A percentile compares a stretch with the other conserved stretches of the same genome.
phyloP scores from a whole-genome alignment of 2,888 invertebrate genomes.

The Tridacna crocea region DNA sequence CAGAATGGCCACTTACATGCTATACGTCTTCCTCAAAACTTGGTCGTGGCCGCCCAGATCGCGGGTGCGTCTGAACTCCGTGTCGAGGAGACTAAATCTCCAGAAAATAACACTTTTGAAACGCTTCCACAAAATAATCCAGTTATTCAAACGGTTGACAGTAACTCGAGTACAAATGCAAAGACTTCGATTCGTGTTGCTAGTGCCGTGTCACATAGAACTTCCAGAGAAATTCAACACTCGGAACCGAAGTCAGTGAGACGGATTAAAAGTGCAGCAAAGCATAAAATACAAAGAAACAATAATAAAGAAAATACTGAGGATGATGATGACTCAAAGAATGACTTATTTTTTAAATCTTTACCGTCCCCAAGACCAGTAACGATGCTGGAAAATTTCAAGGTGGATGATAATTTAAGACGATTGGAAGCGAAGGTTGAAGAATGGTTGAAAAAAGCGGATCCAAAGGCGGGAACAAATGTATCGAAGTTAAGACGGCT shows the following conservation, averaged over 20 bases:
- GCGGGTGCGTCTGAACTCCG: constrained; percentile 62
- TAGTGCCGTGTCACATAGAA: background rate
- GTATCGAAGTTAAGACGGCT: constrained; percentile 73
- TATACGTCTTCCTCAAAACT: constrained; percentile 62
- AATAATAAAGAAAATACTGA: constrained; percentile 29
- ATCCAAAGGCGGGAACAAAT: constrained; percentile 69
- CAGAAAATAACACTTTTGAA: constrained; percentile 2
- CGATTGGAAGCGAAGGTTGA: constrained; percentile 75
- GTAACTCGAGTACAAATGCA: background rate
- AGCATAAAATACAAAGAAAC: constrained; percentile 22
- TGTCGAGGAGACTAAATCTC: constrained; percentile 41
- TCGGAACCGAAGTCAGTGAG: constrained; percentile 56
- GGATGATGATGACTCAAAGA: constrained; percentile 18
- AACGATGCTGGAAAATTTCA: constrained; percentile 49
- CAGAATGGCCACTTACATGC: constrained; percentile 60
- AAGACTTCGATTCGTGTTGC: background rate
- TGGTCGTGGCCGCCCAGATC: constrained; percentile 65
- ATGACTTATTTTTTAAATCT: constrained; percentile 29
- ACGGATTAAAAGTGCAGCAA: constrained; percentile 65
- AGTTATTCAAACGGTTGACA: constrained; percentile 32
- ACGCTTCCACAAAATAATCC: constrained; percentile 30
- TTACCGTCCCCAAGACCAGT: constrained; percentile 43
- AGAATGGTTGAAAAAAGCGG: constrained; percentile 76
- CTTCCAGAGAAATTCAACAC: background rate
- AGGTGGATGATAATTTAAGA: constrained; percentile 72